These are phyloP conservation scores for Bombus haemorrhoidalis DNA, from an alignment of 1,140 invertebrate species.

Conservation along the genomic window DNA sequence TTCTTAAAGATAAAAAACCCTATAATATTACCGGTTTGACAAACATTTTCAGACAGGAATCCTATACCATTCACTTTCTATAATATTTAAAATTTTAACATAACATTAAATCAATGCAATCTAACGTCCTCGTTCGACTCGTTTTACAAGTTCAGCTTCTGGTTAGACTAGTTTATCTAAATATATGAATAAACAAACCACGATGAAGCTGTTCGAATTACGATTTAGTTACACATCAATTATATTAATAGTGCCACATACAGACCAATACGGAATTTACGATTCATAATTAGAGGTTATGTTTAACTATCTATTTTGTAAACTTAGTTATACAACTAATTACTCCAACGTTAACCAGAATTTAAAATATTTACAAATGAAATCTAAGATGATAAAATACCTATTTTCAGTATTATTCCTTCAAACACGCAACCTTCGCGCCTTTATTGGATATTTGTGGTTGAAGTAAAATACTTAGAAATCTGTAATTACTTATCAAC, in stretches of 20 bases:
- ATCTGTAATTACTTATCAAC: no score
- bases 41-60: neutral
- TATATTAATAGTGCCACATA: neutral
- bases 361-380: neutral
- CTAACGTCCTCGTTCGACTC: neutral
- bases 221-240: neutral
- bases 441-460: no score
- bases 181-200: neutral
- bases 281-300: neutral
- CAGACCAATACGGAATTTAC: neutral
- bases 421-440: no score
- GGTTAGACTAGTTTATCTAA: neutral
- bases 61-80: conserved; percentile 12
- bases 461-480: no score
- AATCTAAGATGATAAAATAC: neutral
- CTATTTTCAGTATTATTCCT: no score
- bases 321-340: neutral
- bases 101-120: neutral
- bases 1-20: neutral
- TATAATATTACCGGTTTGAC: neutral
- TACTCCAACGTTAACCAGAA: neutral
- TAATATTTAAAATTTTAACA: neutral
- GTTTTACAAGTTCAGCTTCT: neutral
- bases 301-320: neutral
- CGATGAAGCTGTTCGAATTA: neutral